Evolutionary conservation across 2,113 vertebrate genomes (phyloP).

Genomic region (Cephalopterus ornatus): DNA sequence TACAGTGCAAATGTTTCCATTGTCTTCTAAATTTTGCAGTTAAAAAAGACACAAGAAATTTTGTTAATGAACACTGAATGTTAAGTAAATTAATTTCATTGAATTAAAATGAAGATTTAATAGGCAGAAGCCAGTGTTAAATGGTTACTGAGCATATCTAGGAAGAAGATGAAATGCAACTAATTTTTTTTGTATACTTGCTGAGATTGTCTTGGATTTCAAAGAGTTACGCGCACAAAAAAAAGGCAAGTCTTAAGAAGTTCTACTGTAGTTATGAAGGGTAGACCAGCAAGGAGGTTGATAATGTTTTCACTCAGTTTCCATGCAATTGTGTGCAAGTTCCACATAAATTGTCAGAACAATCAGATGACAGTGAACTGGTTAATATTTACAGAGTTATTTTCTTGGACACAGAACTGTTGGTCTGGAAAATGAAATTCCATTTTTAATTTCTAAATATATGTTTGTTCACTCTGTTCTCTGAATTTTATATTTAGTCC

Average conservation of each 20-base stretch:
- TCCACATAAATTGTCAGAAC: not conserved
- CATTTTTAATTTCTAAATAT: slow-evolving; percentile 40
- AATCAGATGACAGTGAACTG: not conserved
- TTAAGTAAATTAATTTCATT: not conserved
- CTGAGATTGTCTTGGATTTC: not conserved
- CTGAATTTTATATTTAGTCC: slow-evolving; percentile 48
- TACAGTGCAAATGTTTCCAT: not conserved
- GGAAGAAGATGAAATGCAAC: not conserved
- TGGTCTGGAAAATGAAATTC: slow-evolving; percentile 46
- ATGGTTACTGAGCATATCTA: not conserved
- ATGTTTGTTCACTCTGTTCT: not conserved
- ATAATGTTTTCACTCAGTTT: not conserved
- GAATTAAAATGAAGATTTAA: not conserved
- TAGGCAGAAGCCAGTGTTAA: not conserved
- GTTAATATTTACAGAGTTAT: slow-evolving; percentile 11
- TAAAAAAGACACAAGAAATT: not conserved
- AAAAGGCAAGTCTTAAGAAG: not conserved
- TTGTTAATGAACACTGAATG: not conserved
- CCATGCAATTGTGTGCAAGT: not conserved
- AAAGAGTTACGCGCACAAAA: not conserved
- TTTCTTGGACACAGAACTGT: not conserved
- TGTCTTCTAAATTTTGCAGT: not conserved
- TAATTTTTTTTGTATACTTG: not conserved
- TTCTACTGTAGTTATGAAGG: not conserved
- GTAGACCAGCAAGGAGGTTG: not conserved